Percentiles rank a stretch among this genome's conserved stretches.
Evolutionary conservation across 2,888 invertebrate genomes (phyloP).

Genomic region (Drosophila histrio): DNA sequence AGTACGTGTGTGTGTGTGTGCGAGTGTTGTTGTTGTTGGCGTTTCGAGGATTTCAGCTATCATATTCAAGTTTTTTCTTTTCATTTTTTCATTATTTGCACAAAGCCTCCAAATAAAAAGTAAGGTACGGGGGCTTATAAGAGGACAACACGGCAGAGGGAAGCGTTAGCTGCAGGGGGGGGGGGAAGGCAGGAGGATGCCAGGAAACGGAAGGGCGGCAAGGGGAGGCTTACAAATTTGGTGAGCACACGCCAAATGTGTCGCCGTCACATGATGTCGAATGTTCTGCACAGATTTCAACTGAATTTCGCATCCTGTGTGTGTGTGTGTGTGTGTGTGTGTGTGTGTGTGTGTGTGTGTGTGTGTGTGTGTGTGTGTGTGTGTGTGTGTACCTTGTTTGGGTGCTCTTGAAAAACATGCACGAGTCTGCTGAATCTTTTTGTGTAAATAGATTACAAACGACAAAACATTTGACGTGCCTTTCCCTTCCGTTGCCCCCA

Average conservation of each 20-base stretch:
- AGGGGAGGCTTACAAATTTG: constrained; percentile 4
- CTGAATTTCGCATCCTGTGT: constrained; percentile 15
- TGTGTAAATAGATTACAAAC: constrained; percentile 83
- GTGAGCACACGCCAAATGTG: constrained; percentile 32
- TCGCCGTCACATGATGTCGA: constrained; percentile 18
- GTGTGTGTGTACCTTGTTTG: constrained; percentile 29
- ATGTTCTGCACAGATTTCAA: constrained; percentile 14
- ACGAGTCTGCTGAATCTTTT: constrained; percentile 55
- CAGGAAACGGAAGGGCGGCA: background rate
- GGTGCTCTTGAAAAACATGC: constrained; percentile 65
- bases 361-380: constrained; percentile 2
- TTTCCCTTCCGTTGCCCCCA: background rate
- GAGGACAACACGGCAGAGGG: too few species aligned
- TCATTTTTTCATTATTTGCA: constrained; percentile 6
- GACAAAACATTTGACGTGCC: constrained; percentile 80
- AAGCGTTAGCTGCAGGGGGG: too few species aligned
- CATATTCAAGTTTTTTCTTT: constrained; percentile 28
- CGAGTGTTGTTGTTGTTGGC: constrained; percentile 7
- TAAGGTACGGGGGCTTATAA: background rate
- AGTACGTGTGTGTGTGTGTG: background rate
- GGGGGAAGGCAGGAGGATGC: background rate
- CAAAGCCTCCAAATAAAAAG: background rate
- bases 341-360: constrained; percentile 3
- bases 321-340: background rate
- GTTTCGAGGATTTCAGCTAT: constrained; percentile 36